A percentile compares a stretch with the other conserved stretches of the same genome.
Evolutionary conservation across 2,113 vertebrate species (phyloP).

Genomic region (Malurus alboscapulatus): DNA sequence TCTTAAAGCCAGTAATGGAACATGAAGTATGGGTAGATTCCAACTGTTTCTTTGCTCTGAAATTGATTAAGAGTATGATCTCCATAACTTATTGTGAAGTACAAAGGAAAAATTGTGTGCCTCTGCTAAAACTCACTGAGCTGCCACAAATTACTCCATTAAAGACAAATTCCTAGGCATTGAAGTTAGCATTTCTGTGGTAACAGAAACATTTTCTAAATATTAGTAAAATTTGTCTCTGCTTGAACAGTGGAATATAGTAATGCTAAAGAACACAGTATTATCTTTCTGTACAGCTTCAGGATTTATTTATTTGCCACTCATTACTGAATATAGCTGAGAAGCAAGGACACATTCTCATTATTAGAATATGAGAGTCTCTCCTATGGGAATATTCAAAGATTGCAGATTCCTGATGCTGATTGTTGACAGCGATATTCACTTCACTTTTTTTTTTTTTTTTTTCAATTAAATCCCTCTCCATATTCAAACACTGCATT

Average conservation of each 20-base stretch:
- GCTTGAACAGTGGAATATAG: not conserved
- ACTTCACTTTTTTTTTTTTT: not conserved
- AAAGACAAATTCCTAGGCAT: not conserved
- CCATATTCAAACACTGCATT: not conserved
- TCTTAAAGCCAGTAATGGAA: not conserved
- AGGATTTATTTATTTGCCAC: not conserved
- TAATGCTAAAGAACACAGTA: not conserved
- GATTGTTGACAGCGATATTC: fast-evolving
- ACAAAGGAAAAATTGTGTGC: not conserved
- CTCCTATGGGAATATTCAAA: fast-evolving
- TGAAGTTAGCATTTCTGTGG: not conserved
- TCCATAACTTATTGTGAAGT: not conserved
- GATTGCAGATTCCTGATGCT: not conserved
- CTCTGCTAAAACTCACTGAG: not conserved
- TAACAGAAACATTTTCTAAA: not conserved
- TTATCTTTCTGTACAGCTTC: not conserved
- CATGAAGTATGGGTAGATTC: not conserved
- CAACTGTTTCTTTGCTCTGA: not conserved
- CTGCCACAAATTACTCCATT: not conserved
- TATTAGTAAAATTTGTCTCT: not conserved
- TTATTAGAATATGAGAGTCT: not conserved
- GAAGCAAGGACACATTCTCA: fast-evolving
- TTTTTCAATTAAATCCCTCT: not conserved
- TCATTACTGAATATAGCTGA: not conserved
- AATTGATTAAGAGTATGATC: not conserved